Conservation (phyloP, 2,113 vertebrate genomes). For the Microcebus tavaratra region DNA sequence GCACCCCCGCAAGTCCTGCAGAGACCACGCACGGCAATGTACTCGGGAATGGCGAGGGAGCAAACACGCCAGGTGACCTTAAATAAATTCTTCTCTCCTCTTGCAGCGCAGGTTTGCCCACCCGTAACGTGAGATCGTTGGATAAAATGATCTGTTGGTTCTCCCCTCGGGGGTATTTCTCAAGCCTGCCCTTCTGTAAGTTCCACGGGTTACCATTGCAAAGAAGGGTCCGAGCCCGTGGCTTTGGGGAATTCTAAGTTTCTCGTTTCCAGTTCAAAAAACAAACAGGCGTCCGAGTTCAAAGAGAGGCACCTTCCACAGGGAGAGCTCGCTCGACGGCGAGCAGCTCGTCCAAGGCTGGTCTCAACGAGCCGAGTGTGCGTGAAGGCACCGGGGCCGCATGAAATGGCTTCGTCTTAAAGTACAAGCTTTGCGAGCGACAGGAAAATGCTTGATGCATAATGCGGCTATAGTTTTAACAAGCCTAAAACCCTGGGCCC, state of each 20-base stretch:
- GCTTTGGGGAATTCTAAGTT: constrained; percentile 51
- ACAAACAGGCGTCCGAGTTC: constrained; percentile 61
- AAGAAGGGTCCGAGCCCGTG: background rate
- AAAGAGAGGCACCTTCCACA: constrained; percentile 10
- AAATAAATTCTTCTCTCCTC: background rate
- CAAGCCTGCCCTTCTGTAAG: background rate
- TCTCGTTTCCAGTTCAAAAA: constrained; percentile 63
- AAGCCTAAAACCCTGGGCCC: background rate
- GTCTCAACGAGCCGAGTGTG: background rate
- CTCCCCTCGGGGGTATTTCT: background rate
- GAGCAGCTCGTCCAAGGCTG: background rate
- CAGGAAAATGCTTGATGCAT: fast-evolving
- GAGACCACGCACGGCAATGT: background rate
- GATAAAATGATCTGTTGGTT: background rate
- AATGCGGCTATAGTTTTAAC: background rate
- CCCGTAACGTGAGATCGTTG: background rate
- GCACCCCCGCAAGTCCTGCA: background rate
- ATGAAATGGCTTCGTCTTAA: background rate
- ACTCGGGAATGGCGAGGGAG: background rate
- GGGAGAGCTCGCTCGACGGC: background rate
- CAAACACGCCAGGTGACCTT: background rate
- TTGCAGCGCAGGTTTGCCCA: background rate
- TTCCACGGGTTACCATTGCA: background rate
- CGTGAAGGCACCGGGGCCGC: background rate
- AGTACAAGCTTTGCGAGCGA: background rate